These are phyloP conservation scores for Trichosurus vulpecula DNA, from an alignment of 2,797 vertebrate genomes.

Conservation along the genomic window DNA sequence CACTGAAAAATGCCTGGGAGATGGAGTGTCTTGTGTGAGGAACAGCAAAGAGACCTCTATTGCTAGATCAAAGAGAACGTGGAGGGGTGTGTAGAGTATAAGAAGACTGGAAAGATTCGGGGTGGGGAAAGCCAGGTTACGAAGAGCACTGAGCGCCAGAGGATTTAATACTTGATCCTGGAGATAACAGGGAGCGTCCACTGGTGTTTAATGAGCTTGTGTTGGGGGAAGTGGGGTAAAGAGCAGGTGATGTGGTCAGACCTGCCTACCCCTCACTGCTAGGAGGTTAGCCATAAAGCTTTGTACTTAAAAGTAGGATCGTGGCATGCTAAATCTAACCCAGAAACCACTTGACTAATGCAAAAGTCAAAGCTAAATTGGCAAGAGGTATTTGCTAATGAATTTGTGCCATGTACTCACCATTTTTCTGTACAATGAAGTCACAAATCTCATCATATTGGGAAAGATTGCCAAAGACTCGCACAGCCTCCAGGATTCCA, in stretches of 20 bases:
- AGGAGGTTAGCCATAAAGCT: neutral
- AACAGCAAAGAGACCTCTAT: neutral
- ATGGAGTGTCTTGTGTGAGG: neutral
- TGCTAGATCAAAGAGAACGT: neutral
- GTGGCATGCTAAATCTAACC: neutral
- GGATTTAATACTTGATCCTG: neutral
- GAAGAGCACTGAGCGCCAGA: neutral
- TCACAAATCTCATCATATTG: conserved; percentile 89
- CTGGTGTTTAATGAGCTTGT: no score
- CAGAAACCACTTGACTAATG: neutral
- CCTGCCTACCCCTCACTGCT: neutral
- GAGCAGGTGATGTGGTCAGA: neutral
- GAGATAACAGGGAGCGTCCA: neutral
- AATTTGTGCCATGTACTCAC: conserved; percentile 81
- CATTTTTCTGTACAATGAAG: conserved; percentile 91
- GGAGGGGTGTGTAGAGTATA: neutral
- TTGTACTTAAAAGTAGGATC: neutral
- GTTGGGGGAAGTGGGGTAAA: neutral
- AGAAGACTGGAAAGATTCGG: neutral
- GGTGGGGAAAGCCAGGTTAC: neutral
- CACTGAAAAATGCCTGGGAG: neutral
- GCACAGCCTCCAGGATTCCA: conserved; percentile 91
- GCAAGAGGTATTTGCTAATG: neutral
- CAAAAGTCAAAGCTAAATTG: neutral
- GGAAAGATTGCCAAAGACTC: conserved; percentile 95